Percentiles rank a stretch among this genome's conserved stretches.
These are phyloP conservation scores for Muscina levida DNA, from an alignment of 2,888 invertebrate genomes.

Conservation along the genomic window DNA sequence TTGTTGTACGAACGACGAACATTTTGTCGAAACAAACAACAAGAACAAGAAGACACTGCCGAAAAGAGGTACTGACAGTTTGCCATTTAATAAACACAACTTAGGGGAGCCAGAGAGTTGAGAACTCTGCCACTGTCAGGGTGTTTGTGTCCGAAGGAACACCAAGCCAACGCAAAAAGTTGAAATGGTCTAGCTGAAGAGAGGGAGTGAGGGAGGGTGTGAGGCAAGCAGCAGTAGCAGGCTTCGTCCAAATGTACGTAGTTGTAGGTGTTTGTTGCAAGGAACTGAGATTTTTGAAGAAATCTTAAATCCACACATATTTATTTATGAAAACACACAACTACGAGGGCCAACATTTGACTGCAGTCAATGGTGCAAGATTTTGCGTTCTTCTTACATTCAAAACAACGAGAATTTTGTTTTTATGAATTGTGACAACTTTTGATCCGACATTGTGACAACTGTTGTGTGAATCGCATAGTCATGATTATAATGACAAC, in stretches of 20 bases:
- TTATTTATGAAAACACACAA: too few relatives aligned
- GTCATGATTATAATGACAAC: too few relatives aligned
- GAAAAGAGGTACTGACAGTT: constrained; percentile 66
- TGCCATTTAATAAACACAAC: constrained; percentile 64
- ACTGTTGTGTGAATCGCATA: too few relatives aligned
- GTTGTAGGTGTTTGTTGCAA: constrained; percentile 50
- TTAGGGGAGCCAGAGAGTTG: constrained; percentile 42
- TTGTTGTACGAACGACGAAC: constrained; percentile 49
- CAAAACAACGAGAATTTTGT: too few relatives aligned
- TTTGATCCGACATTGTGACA: too few relatives aligned
- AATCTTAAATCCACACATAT: constrained; percentile 12
- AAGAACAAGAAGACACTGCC: constrained; percentile 56
- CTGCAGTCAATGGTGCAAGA: too few relatives aligned
- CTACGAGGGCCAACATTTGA: too few relatives aligned
- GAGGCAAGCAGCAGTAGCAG: too few relatives aligned
- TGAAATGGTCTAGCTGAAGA: constrained; percentile 22
- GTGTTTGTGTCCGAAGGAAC: constrained; percentile 5
- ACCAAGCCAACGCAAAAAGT: constrained; percentile 45
- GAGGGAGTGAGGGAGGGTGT: constrained; percentile 10
- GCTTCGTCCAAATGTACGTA: too few relatives aligned
- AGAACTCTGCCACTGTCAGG: constrained; percentile 26
- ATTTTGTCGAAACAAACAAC: constrained; percentile 46
- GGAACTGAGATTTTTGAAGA: constrained; percentile 48
- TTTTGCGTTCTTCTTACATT: too few relatives aligned
- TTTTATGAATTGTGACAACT: too few relatives aligned